These are phyloP conservation scores for Apodemus sylvaticus DNA, from an alignment of 2,113 vertebrate species.

Conservation along the genomic window DNA sequence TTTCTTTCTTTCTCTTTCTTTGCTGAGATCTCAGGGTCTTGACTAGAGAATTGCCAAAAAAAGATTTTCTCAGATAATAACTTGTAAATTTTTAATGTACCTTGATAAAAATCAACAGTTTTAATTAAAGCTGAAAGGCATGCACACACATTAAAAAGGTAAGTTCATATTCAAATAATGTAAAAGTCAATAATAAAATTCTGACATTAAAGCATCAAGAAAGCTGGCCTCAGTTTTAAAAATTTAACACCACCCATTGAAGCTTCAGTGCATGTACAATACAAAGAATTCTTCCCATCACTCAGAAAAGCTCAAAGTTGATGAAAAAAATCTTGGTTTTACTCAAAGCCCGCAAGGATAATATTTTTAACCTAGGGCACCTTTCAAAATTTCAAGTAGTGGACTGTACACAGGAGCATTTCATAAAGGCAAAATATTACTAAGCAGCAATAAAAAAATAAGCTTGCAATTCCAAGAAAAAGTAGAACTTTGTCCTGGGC, in stretches of 20 bases:
- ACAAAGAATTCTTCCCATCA: background rate
- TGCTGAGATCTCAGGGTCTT: background rate
- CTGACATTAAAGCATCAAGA: slow-evolving; percentile 5
- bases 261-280: background rate
- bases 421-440: slow-evolving; percentile 66
- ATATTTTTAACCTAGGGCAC: slow-evolving; percentile 30
- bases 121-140: background rate
- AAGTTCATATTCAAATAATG: background rate
- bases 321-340: slow-evolving; percentile 34
- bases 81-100: background rate
- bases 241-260: background rate
- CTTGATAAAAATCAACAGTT: background rate
- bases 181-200: slow-evolving; percentile 30
- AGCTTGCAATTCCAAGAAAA: slow-evolving; percentile 77
- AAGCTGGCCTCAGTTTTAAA: background rate
- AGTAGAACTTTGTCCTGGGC: slow-evolving; percentile 50
- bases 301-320: background rate
- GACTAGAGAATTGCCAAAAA: background rate
- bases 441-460: slow-evolving; percentile 75
- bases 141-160: background rate
- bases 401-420: slow-evolving; percentile 42
- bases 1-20: background rate
- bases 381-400: slow-evolving; percentile 53
- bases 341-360: slow-evolving; percentile 27
- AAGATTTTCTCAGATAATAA: background rate